Percentiles rank a stretch among this genome's conserved stretches.
These are phyloP conservation scores for Melanotaenia maccullochi DNA, from an alignment of 2,797 vertebrate species.

Conservation along the genomic window DNA sequence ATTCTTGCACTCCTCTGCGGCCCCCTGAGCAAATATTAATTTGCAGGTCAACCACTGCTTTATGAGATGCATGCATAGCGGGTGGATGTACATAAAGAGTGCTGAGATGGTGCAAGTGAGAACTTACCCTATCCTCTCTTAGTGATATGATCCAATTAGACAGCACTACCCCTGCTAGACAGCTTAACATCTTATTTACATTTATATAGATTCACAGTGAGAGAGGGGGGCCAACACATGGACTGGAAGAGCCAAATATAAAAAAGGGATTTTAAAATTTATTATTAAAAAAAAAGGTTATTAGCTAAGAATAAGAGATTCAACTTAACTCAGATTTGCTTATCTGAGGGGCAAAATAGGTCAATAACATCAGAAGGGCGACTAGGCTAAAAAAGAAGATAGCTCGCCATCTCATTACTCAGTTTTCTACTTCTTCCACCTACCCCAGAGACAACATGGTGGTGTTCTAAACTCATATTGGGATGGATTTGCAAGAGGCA, in stretches of 20 bases:
- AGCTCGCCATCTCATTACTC: conserved; percentile 36
- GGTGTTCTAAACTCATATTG: conserved; percentile 61
- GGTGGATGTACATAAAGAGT: conserved; percentile 19
- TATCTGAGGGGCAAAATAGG: conserved; percentile 31
- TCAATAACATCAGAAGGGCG: conserved; percentile 35
- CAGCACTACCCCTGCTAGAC: conserved; percentile 58
- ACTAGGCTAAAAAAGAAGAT: conserved; percentile 27
- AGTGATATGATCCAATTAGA: conserved; percentile 85
- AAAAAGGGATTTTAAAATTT: not conserved
- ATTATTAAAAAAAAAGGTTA: not conserved
- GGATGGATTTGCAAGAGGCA: conserved; percentile 70
- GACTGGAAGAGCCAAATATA: not conserved
- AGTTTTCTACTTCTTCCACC: conserved; percentile 29
- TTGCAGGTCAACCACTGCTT: conserved; percentile 19
- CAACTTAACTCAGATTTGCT: conserved; percentile 5
- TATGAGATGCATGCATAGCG: conserved; percentile 3
- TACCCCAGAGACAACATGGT: conserved; percentile 38
- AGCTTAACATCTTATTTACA: conserved; percentile 77
- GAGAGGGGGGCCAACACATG: not conserved
- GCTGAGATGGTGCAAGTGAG: conserved; percentile 20
- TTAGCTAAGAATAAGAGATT: not conserved
- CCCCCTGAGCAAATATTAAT: conserved; percentile 5
- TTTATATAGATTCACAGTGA: conserved; percentile 56
- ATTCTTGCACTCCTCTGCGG: not conserved
- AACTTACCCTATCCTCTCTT: conserved; percentile 46